These are phyloP conservation scores for Gallirallus australis DNA, from an alignment of 2,797 vertebrate species.

Conservation along the genomic window DNA sequence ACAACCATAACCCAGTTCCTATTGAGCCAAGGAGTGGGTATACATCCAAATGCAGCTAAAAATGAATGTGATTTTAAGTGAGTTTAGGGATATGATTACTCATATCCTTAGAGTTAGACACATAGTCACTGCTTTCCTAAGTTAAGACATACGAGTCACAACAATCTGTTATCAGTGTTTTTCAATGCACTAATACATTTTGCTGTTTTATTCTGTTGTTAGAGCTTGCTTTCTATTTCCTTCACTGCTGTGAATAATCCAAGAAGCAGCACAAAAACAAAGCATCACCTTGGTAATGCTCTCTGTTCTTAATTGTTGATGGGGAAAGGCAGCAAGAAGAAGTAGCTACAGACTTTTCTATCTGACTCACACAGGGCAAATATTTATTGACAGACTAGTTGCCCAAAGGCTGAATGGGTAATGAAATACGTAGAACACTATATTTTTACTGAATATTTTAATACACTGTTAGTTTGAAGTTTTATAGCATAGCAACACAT, in stretches of 20 bases:
- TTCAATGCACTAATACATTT: background rate
- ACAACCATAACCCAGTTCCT: background rate
- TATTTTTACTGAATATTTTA: background rate
- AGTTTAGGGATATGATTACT: background rate
- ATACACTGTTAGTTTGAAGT: background rate
- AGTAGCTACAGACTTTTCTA: background rate
- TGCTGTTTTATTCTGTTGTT: constrained; percentile 1
- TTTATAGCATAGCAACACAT: background rate
- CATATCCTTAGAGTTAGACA: background rate
- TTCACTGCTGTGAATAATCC: constrained; percentile 38
- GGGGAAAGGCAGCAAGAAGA: background rate
- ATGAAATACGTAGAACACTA: background rate
- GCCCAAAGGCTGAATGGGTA: background rate
- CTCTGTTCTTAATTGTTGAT: constrained; percentile 10
- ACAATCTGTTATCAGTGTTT: background rate
- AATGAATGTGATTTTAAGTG: background rate
- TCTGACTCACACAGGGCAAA: background rate
- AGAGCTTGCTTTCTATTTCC: background rate
- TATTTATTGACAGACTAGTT: background rate
- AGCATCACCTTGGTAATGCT: background rate
- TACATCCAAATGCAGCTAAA: background rate
- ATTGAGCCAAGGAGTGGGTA: background rate
- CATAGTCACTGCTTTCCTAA: background rate
- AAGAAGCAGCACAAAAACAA: background rate
- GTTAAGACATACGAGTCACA: background rate